These are phyloP conservation scores for Strix uralensis DNA, from an alignment of 2,113 vertebrate genomes.

Conservation along the genomic window DNA sequence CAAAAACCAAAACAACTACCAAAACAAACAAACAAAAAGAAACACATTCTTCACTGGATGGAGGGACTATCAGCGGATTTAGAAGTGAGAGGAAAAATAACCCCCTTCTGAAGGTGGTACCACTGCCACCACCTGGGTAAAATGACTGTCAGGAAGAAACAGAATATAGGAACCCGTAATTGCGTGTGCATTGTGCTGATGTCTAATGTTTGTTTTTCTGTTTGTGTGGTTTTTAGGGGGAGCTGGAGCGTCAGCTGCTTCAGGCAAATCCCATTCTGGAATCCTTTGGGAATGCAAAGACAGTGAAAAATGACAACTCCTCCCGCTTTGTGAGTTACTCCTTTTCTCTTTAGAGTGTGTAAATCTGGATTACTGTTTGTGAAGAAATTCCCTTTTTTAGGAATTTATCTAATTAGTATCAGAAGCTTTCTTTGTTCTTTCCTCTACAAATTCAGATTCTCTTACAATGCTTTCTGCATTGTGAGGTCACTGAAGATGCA, in stretches of 20 bases:
- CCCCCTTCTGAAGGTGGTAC: neutral
- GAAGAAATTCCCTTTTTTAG: neutral
- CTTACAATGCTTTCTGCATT: rapidly evolving
- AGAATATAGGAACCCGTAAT: rapidly evolving
- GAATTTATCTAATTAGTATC: neutral
- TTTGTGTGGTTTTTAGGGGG: conserved; percentile 81
- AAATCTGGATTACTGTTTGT: neutral
- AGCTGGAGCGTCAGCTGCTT: conserved; percentile 94
- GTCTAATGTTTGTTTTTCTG: neutral
- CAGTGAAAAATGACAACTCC: conserved; percentile 99
- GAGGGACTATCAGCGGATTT: neutral
- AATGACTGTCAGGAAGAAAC: neutral
- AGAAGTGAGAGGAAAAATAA: neutral
- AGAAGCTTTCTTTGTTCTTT: neutral
- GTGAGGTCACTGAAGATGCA: neutral
- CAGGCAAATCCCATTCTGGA: conserved; percentile 98
- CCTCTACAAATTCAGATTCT: neutral
- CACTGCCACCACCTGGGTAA: neutral
- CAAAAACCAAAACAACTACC: neutral
- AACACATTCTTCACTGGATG: neutral
- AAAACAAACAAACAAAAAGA: neutral
- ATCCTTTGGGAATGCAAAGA: conserved; percentile 97
- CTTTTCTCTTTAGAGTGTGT: neutral
- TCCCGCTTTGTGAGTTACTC: conserved; percentile 93
- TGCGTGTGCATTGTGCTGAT: neutral